Percentiles rank a stretch among this genome's conserved stretches.
Evolutionary conservation across 2,797 vertebrate species (phyloP).

Genomic region (Lepus oiostolus): DNA sequence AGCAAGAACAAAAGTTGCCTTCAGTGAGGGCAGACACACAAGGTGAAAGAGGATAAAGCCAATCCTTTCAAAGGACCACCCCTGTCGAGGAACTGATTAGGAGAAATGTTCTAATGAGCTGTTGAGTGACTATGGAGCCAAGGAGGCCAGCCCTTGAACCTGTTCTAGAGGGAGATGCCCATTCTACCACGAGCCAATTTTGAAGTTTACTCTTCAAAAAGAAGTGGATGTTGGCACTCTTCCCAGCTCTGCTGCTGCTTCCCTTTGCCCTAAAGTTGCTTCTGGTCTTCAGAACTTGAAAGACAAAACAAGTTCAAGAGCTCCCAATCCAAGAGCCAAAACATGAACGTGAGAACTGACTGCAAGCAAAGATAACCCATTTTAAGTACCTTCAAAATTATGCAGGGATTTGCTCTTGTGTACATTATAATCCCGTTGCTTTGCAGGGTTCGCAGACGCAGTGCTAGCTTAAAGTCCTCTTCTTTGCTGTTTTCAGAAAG

Average conservation of each 20-base stretch:
- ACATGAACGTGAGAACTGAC: constrained; percentile 79
- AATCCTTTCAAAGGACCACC: constrained; percentile 36
- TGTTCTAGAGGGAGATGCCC: constrained; percentile 45
- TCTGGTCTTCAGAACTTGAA: constrained; percentile 80
- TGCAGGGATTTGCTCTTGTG: constrained; percentile 95
- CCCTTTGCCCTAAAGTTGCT: constrained; percentile 69
- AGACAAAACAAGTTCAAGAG: constrained; percentile 79
- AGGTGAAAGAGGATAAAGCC: not conserved
- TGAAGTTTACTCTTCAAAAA: constrained; percentile 26
- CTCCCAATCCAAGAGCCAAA: constrained; percentile 76
- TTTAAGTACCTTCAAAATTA: constrained; percentile 95
- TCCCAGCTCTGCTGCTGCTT: constrained; percentile 52
- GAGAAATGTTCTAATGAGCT: constrained; percentile 66
- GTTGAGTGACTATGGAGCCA: constrained; percentile 63
- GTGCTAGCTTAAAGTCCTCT: constrained; percentile 94
- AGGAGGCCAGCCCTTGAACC: constrained; percentile 64
- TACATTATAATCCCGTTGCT: constrained; percentile 97
- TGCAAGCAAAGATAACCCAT: constrained; percentile 76
- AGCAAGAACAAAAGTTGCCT: constrained; percentile 11
- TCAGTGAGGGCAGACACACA: not conserved
- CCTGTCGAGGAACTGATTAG: constrained; percentile 58
- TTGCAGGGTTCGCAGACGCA: constrained; percentile 97
- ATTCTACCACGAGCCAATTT: not conserved
- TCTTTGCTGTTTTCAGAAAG: constrained; percentile 93
- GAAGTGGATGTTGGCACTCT: constrained; percentile 25